Conservation (phyloP, 1,140 invertebrate genomes). For the Bilobella aurantiaca region DNA sequence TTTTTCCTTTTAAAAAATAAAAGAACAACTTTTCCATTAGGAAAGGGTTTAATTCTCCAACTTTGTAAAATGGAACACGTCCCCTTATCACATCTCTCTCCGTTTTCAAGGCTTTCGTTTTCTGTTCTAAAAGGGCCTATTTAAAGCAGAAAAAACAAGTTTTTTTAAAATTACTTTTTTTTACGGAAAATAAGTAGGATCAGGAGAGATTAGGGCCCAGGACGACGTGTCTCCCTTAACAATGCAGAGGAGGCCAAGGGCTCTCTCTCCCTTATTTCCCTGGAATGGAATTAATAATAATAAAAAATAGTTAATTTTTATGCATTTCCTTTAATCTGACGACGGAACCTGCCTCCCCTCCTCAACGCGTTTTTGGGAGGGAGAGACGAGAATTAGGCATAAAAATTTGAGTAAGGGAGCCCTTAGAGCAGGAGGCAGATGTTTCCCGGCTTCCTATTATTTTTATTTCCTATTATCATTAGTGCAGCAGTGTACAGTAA, state of each 20-base stretch:
- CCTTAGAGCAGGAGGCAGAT: background rate
- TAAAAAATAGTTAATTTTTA: conserved; percentile 6
- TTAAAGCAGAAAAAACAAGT: no score
- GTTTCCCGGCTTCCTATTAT: conserved; percentile 7
- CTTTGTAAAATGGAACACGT: no score
- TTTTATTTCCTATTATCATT: conserved; percentile 7
- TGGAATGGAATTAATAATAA: background rate
- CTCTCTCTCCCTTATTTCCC: background rate
- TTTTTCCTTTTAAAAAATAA: no score
- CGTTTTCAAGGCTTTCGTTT: no score
- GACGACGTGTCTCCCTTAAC: background rate
- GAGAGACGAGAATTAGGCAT: background rate
- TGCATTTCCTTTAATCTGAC: background rate
- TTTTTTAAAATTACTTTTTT: no score
- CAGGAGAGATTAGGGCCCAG: background rate
- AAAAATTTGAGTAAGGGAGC: background rate
- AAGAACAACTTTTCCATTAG: no score
- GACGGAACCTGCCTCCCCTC: background rate
- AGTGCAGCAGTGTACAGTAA: background rate
- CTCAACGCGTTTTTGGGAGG: background rate
- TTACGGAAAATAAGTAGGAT: no score
- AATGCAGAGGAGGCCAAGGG: background rate
- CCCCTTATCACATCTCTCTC: no score
- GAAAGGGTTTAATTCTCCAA: no score
- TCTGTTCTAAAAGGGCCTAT: no score